These are phyloP conservation scores for Drosophila jambulina DNA, from an alignment of 1,140 invertebrate species.

Conservation along the genomic window DNA sequence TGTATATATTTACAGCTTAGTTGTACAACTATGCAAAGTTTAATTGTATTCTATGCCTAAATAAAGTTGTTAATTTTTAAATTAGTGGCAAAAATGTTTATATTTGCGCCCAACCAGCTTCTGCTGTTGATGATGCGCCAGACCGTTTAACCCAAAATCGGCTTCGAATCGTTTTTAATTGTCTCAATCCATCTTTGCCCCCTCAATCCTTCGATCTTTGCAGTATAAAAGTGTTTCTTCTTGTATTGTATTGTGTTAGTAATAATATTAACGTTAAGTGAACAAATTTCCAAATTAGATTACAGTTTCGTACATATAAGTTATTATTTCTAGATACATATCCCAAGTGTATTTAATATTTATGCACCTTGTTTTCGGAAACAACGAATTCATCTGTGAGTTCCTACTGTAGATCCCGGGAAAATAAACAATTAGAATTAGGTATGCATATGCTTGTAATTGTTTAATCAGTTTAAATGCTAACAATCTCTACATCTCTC, in stretches of 20 bases:
- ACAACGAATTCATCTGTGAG: constrained; percentile 44
- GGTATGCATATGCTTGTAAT: constrained; percentile 35
- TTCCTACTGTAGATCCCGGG: constrained; percentile 25
- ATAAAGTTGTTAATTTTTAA: constrained; percentile 67
- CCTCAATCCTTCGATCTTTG: constrained; percentile 41
- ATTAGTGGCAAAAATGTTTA: constrained; percentile 73
- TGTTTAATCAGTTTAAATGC: constrained; percentile 68
- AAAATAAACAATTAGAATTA: constrained; percentile 31
- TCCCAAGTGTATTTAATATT: constrained; percentile 19
- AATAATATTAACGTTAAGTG: constrained; percentile 56
- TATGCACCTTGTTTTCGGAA: constrained; percentile 62
- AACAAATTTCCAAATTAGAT: constrained; percentile 59
- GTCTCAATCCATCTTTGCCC: constrained; percentile 31
- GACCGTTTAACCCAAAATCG: constrained; percentile 5
- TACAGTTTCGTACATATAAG: constrained; percentile 51
- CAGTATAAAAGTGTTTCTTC: constrained; percentile 62
- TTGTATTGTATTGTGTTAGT: constrained; percentile 37
- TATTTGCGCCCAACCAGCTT: constrained; percentile 43
- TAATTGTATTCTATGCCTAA: constrained; percentile 63
- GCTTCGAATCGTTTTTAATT: constrained; percentile 37
- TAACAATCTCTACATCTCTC: constrained; percentile 84
- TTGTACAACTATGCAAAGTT: constrained; percentile 70
- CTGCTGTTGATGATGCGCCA: constrained; percentile 16
- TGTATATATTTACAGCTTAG: constrained; percentile 79
- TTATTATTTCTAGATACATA: constrained; percentile 28